Evolutionary conservation across 2,797 vertebrate genomes (phyloP).

Genomic region (Salarias fasciatus): DNA sequence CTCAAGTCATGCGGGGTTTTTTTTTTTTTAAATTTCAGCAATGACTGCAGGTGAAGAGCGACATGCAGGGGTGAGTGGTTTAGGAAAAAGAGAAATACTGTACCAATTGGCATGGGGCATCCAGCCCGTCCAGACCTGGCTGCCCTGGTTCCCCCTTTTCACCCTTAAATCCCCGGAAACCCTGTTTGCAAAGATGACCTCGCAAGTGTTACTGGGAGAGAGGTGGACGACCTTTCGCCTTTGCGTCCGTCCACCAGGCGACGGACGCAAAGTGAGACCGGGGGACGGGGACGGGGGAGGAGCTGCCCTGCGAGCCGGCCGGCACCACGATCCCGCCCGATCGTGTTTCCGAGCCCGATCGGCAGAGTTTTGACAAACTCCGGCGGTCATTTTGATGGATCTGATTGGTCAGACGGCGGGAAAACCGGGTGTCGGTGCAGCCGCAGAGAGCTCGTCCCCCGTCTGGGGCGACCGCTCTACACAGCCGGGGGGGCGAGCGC

Average conservation of each 20-base stretch:
- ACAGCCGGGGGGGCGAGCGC: conserved; percentile 74
- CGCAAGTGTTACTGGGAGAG: conserved; percentile 93
- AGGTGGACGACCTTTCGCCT: conserved; percentile 76
- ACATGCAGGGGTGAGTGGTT: conserved; percentile 86
- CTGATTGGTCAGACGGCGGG: neutral
- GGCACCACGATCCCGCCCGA: conserved; percentile 51
- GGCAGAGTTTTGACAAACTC: neutral
- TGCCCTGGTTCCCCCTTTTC: conserved; percentile 99
- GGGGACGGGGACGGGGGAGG: conserved; percentile 80
- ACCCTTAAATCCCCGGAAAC: conserved; percentile 99
- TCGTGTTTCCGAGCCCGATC: conserved; percentile 20
- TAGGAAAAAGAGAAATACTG: conserved; percentile 99
- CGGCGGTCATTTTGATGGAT: conserved; percentile 11
- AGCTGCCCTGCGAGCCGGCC: conserved; percentile 74
- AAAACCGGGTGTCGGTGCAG: conserved; percentile 55
- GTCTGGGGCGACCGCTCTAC: conserved; percentile 62
- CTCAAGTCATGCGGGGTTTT: conserved; percentile 62
- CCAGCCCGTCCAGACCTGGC: conserved; percentile 99
- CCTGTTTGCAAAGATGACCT: conserved; percentile 99
- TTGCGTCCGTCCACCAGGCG: conserved; percentile 43
- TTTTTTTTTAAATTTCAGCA: conserved; percentile 15
- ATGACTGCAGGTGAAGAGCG: conserved; percentile 76
- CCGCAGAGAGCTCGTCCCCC: conserved; percentile 82
- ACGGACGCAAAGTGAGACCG: conserved; percentile 45
- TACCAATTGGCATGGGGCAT: conserved; percentile 99